Percentiles rank a stretch among this genome's conserved stretches.
phyloP scores from a whole-genome alignment of 2,797 vertebrate species.

The Heteromormyrus szaboi region DNA sequence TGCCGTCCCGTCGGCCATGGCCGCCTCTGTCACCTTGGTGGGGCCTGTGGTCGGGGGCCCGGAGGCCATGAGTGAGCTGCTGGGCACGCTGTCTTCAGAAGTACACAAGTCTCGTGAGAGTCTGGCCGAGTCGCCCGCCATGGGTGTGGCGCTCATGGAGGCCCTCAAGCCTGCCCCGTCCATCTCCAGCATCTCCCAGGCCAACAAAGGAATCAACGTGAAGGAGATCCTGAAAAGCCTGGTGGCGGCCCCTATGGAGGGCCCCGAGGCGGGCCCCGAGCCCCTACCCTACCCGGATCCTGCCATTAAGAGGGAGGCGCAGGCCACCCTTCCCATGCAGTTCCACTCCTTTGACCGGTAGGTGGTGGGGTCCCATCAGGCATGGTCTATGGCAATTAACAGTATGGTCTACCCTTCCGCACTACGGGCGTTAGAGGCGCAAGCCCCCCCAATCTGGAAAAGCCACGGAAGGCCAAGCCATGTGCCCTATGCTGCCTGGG shows the following conservation, averaged over 20 bases:
- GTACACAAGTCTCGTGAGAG: constrained; percentile 92
- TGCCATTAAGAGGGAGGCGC: constrained; percentile 82
- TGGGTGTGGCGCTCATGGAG: constrained; percentile 43
- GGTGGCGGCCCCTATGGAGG: constrained; percentile 88
- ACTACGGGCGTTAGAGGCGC: not conserved
- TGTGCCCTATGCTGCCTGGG: not conserved
- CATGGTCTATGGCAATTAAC: not conserved
- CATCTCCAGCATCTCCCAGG: constrained; percentile 93
- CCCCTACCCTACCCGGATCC: constrained; percentile 82
- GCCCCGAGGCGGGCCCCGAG: constrained; percentile 81
- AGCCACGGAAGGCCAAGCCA: not conserved
- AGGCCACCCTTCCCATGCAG: constrained; percentile 96
- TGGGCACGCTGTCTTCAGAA: constrained; percentile 87
- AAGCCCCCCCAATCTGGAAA: not conserved
- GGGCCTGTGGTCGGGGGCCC: constrained; percentile 58
- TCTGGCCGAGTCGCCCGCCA: constrained; percentile 73
- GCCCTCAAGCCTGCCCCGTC: constrained; percentile 76
- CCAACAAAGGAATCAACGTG: constrained; percentile 95
- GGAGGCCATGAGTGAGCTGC: constrained; percentile 83
- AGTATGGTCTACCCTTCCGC: not conserved
- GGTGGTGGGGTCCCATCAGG: not conserved
- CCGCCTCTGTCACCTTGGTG: not conserved
- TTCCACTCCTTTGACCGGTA: constrained; percentile 98
- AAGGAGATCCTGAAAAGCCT: constrained; percentile 97
- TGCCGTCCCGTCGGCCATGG: constrained; percentile 46